These are phyloP conservation scores for Pollachius pollachius DNA, from an alignment of 2,113 vertebrate genomes.

Conservation along the genomic window DNA sequence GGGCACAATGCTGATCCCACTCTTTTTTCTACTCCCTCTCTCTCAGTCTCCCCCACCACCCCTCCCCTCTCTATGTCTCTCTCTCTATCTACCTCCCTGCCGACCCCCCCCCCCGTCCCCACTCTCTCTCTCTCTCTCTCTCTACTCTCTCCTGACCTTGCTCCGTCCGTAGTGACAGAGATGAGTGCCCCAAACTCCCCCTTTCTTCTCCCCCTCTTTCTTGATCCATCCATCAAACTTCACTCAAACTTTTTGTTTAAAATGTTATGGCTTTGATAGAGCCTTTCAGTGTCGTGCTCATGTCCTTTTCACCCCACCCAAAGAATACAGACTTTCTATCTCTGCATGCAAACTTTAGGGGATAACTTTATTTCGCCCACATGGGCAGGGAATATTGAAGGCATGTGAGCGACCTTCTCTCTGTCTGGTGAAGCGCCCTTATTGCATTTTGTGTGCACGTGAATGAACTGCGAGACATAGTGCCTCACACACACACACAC, in stretches of 20 bases:
- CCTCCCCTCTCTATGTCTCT: not conserved
- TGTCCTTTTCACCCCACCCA: not conserved
- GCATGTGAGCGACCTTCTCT: conserved; percentile 15
- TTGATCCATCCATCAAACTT: conserved; percentile 1
- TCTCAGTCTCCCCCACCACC: conserved; percentile 17
- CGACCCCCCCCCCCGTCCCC: no score
- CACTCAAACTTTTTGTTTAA: conserved; percentile 12
- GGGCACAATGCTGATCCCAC: conserved; percentile 57
- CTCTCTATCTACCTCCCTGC: not conserved
- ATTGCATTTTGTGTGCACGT: conserved; percentile 15
- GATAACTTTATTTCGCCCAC: not conserved
- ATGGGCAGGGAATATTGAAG: not conserved
- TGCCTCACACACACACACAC: not conserved
- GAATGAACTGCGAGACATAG: no score
- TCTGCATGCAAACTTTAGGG: not conserved
- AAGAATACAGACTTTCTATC: not conserved
- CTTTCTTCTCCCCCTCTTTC: conserved; percentile 3
- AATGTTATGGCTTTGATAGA: conserved; percentile 16
- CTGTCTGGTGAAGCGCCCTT: conserved; percentile 27
- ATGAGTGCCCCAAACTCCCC: not conserved
- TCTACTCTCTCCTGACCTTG: not conserved
- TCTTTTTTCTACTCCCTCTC: conserved; percentile 9
- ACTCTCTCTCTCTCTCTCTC: conserved; percentile 11
- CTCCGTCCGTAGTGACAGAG: not conserved
- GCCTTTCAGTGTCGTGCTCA: not conserved